These are phyloP conservation scores for Neodiprion lecontei DNA, from an alignment of 1,140 invertebrate species.

Conservation along the genomic window DNA sequence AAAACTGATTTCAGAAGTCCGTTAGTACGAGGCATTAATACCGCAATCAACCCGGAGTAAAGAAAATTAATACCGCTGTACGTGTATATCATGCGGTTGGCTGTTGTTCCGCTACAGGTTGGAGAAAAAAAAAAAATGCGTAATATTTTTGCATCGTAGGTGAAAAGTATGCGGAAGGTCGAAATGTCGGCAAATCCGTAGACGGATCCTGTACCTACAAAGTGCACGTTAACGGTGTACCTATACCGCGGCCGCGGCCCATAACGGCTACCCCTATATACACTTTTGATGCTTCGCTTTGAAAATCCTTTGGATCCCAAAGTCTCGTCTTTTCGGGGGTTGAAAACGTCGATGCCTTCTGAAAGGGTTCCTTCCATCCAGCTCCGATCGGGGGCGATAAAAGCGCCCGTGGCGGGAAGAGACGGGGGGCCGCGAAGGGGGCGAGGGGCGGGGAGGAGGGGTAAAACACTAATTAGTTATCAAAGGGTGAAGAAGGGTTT, in stretches of 20 bases:
- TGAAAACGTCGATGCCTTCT: slow-evolving; percentile 38
- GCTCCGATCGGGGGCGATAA: slow-evolving; percentile 52
- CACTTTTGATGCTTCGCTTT: slow-evolving; percentile 47
- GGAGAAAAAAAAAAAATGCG: too few species aligned
- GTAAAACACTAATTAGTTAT: slow-evolving; percentile 64
- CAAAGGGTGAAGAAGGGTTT: slow-evolving; percentile 58
- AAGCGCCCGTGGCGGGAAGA: slow-evolving; percentile 43
- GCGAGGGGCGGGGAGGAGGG: slow-evolving; percentile 34
- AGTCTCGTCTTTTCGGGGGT: slow-evolving; percentile 40
- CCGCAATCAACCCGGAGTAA: too few species aligned
- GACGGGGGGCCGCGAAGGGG: slow-evolving; percentile 18
- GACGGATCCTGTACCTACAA: too few species aligned
- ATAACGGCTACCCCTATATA: slow-evolving; percentile 16
- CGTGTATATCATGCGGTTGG: too few species aligned
- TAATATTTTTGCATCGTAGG: too few species aligned
- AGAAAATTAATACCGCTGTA: too few species aligned
- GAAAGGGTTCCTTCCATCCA: slow-evolving; percentile 40
- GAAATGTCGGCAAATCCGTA: too few species aligned
- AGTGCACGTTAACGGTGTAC: background rate
- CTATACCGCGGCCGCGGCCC: background rate
- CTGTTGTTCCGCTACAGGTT: too few species aligned
- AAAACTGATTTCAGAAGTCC: too few species aligned
- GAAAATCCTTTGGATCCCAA: slow-evolving; percentile 52
- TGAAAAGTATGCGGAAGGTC: too few species aligned
- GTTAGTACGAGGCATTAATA: too few species aligned